A percentile compares a stretch with the other conserved stretches of the same genome.
These are phyloP conservation scores for Cirrhinus molitorella DNA, from an alignment of 2,797 vertebrate genomes.

Conservation along the genomic window DNA sequence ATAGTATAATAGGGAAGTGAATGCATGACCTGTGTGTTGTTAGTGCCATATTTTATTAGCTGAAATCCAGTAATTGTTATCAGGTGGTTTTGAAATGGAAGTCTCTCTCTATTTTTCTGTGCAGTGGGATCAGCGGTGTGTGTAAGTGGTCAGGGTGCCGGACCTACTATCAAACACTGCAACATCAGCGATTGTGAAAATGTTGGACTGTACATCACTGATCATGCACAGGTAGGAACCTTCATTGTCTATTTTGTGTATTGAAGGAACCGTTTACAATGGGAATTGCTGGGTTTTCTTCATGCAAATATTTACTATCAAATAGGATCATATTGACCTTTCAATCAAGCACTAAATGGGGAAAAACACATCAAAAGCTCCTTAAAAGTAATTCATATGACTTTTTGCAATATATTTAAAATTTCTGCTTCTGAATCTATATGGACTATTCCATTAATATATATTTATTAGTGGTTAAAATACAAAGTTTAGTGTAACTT, in stretches of 20 bases:
- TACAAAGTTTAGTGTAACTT: not conserved
- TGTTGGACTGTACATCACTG: constrained; percentile 98
- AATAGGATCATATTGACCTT: not conserved
- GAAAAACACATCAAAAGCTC: not conserved
- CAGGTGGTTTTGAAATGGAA: not conserved
- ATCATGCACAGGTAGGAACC: constrained; percentile 94
- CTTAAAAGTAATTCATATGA: not conserved
- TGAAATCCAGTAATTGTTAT: not conserved
- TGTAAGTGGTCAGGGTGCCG: constrained; percentile 97
- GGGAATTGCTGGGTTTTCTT: not conserved
- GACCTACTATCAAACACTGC: constrained; percentile 99
- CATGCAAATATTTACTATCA: not conserved
- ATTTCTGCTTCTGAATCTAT: not conserved
- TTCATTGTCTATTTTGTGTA: not conserved
- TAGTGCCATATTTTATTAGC: not conserved
- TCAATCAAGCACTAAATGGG: not conserved
- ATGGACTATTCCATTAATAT: not conserved
- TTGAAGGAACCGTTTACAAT: not conserved
- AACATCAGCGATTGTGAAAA: constrained; percentile 99
- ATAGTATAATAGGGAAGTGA: not conserved
- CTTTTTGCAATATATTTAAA: not conserved
- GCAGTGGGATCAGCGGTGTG: constrained; percentile 98
- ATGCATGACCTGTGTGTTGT: too few relatives aligned
- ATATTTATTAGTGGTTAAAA: not conserved
- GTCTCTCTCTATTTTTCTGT: not conserved